A percentile compares a stretch with the other conserved stretches of the same genome.
Conservation (phyloP, 2,888 invertebrate species). For the Lithophane semibrunnea region DNA sequence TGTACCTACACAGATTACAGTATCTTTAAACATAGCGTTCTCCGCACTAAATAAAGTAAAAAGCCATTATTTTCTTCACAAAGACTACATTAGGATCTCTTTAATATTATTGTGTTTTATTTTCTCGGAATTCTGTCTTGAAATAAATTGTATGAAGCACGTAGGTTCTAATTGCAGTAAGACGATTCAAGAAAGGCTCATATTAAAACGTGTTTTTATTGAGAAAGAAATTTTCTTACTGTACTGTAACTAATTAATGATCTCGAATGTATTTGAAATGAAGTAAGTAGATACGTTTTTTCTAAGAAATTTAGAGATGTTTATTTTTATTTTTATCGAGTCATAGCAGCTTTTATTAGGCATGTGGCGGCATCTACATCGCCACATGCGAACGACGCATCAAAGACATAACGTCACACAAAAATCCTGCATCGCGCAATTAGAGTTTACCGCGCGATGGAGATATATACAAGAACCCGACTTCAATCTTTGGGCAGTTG, state of each 20-base stretch:
- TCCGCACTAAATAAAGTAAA: slow-evolving; percentile 33
- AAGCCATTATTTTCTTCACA: slow-evolving; percentile 31
- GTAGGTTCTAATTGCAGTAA: slow-evolving; percentile 24
- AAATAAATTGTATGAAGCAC: slow-evolving; percentile 8
- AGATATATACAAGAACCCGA: no score
- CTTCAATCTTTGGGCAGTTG: no score
- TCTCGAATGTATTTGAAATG: background rate
- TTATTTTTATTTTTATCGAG: background rate
- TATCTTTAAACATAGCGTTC: slow-evolving; percentile 13
- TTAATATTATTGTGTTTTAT: slow-evolving; percentile 20
- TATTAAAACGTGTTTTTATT: slow-evolving; percentile 14
- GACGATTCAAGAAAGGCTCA: slow-evolving; percentile 13
- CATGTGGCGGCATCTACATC: no score
- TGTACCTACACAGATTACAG: slow-evolving; percentile 18
- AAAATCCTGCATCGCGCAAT: no score
- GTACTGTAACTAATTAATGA: slow-evolving; percentile 3
- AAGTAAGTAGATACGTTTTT: background rate
- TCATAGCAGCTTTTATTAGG: background rate
- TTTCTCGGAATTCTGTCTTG: slow-evolving; percentile 19
- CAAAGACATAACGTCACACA: no score
- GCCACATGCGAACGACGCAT: no score
- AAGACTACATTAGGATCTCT: slow-evolving; percentile 38
- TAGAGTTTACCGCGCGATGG: no score
- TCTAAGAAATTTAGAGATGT: background rate
- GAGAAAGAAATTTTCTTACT: background rate